Evolutionary conservation across 2,797 vertebrate species (phyloP).

Genomic region (Premnoplex brunnescens): DNA sequence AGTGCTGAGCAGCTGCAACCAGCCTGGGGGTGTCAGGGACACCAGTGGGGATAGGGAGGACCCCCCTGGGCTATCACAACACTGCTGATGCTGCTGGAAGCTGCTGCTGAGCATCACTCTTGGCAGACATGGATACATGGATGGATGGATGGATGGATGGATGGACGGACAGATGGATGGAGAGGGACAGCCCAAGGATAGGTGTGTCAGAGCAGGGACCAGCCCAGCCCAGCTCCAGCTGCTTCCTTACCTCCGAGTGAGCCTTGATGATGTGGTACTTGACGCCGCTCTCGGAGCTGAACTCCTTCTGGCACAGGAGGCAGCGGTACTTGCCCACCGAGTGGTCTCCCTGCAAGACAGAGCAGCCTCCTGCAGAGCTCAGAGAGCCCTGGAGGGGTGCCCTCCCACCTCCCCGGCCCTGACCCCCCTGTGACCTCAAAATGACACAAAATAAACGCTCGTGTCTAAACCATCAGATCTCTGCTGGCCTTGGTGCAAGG

Average conservation of each 20-base stretch:
- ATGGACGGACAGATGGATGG: background rate
- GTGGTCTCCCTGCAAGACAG: slow-evolving; percentile 85
- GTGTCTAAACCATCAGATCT: background rate
- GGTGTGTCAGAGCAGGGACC: fast-evolving
- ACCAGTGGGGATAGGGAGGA: background rate
- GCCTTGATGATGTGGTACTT: slow-evolving; percentile 99
- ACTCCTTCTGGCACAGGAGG: slow-evolving; percentile 96
- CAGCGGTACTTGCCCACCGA: slow-evolving; percentile 93
- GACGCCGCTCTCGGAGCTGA: slow-evolving; percentile 96
- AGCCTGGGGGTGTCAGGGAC: background rate
- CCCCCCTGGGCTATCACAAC: background rate
- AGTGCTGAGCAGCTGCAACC: background rate
- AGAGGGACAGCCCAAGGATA: background rate
- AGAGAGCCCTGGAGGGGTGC: fast-evolving
- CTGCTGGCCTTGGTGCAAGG: fast-evolving
- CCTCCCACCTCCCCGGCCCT: background rate
- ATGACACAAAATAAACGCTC: background rate
- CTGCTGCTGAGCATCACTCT: background rate
- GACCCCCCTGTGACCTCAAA: background rate
- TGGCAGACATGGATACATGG: background rate
- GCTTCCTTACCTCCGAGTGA: slow-evolving; percentile 87
- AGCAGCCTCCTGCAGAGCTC: background rate
- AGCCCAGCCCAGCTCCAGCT: background rate
- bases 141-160: background rate
- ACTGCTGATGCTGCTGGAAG: background rate